These are phyloP conservation scores for Cavia porcellus DNA, from an alignment of 2,113 vertebrate genomes.

Conservation along the genomic window DNA sequence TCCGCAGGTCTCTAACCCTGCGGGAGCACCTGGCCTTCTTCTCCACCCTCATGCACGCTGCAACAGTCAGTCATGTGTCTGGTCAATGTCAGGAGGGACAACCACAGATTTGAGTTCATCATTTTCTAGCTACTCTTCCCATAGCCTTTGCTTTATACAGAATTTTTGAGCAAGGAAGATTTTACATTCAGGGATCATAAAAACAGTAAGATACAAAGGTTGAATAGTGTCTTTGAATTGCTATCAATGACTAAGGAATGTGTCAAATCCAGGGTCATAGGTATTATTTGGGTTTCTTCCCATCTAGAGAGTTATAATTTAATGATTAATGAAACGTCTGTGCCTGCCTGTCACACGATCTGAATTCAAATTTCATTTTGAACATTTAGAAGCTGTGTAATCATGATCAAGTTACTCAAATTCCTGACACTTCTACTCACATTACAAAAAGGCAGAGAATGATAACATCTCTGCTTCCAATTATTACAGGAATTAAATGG, in stretches of 20 bases:
- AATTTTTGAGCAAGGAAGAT: not conserved
- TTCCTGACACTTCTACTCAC: not conserved
- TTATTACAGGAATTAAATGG: not conserved
- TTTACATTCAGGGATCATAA: not conserved
- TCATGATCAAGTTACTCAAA: slow-evolving; percentile 28
- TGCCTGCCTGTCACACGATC: not conserved
- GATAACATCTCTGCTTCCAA: not conserved
- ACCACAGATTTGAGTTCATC: not conserved
- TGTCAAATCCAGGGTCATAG: not conserved
- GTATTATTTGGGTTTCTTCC: not conserved
- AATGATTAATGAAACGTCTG: not conserved
- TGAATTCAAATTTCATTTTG: slow-evolving; percentile 48
- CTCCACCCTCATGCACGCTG: rapidly evolving
- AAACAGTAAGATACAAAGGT: not conserved
- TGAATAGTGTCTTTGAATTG: not conserved
- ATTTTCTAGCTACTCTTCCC: not conserved
- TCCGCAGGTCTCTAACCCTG: not conserved
- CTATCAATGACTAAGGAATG: not conserved
- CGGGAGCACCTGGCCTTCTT: not conserved
- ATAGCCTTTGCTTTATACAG: not conserved
- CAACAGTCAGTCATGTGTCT: not conserved
- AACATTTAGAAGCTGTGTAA: slow-evolving; percentile 36
- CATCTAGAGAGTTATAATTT: not conserved
- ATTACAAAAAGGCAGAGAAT: not conserved
- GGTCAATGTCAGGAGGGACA: not conserved